phyloP scores from a whole-genome alignment of 2,113 vertebrate genomes.

The Zapornia atra region DNA sequence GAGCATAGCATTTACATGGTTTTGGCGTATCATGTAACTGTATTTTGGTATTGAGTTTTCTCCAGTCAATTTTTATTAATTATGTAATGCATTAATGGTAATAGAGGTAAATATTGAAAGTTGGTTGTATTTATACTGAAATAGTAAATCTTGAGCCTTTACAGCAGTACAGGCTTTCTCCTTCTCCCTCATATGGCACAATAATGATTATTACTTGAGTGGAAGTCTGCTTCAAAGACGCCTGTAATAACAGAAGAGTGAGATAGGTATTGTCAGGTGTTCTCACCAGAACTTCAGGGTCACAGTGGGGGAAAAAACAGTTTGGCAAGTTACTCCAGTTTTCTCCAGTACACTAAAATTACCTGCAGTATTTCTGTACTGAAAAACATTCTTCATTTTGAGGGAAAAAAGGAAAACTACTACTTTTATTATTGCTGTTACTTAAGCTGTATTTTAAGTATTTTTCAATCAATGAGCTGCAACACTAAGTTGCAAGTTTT shows the following conservation, averaged over 20 bases:
- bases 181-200: not conserved
- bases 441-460: not conserved
- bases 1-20: not conserved
- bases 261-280: not conserved
- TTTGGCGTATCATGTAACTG: not conserved
- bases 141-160: not conserved
- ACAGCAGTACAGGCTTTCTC: not conserved
- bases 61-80: not conserved
- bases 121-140: not conserved
- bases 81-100: not conserved
- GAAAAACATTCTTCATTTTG: not conserved
- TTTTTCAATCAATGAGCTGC: not conserved
- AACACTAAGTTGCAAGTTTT: not conserved
- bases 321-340: not conserved
- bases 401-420: not conserved
- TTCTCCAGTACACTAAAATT: not conserved
- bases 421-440: not conserved
- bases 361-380: not conserved
- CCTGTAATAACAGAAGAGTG: not conserved
- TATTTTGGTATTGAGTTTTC: not conserved
- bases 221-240: not conserved
- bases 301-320: not conserved
- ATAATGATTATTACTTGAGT: not conserved
- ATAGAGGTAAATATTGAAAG: not conserved
- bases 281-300: not conserved